Evolutionary conservation across 2,113 vertebrate genomes (phyloP).

Genomic region (Lophius piscatorius): DNA sequence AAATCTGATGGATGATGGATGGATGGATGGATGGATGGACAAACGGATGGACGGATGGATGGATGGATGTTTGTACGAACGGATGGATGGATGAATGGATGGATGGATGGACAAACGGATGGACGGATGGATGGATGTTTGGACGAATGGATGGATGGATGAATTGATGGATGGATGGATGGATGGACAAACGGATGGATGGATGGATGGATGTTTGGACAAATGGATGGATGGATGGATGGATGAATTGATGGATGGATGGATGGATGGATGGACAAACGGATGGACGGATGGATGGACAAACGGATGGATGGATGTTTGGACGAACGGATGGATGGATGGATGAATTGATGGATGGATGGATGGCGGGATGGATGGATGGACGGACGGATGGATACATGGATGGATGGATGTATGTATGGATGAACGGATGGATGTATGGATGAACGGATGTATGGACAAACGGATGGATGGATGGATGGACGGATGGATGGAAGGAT

Average conservation of each 20-base stretch:
- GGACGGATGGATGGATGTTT: background rate
- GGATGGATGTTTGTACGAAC: too few relatives aligned
- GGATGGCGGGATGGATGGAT: background rate
- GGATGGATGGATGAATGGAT: too few relatives aligned
- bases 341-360: background rate
- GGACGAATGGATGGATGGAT: too few relatives aligned
- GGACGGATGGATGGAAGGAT: too few relatives aligned
- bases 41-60: background rate
- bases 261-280: background rate
- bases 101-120: background rate
- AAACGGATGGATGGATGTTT: background rate
- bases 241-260: background rate
- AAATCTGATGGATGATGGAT: constrained; percentile 24
- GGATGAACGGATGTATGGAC: too few relatives aligned
- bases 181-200: background rate
- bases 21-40: constrained; percentile 29
- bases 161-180: background rate
- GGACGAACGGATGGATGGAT: too few relatives aligned
- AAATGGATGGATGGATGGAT: background rate
- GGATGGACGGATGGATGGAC: too few relatives aligned
- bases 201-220: too few relatives aligned
- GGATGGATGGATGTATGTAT: background rate
- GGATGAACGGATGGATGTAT: too few relatives aligned
- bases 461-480: background rate
- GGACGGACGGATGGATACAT: background rate